Percentiles rank a stretch among this genome's conserved stretches.
Evolutionary conservation across 2,888 invertebrate genomes (phyloP).

Genomic region (Chorisops tibialis): DNA sequence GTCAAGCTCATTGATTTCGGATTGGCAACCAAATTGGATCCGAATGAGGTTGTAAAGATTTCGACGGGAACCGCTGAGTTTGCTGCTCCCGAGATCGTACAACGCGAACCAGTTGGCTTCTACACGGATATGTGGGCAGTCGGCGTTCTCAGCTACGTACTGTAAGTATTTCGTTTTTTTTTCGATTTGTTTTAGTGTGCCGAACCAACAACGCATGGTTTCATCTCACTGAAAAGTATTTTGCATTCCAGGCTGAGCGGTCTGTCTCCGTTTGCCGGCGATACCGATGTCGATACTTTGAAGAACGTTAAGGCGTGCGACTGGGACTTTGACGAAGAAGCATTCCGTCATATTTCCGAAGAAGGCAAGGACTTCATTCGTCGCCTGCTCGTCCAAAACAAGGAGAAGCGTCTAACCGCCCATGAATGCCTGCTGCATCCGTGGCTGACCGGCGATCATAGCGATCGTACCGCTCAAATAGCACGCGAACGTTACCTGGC

Average conservation of each 20-base stretch:
- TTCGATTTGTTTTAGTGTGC: background rate
- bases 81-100: constrained; percentile 98
- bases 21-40: constrained; percentile 95
- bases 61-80: constrained; percentile 99
- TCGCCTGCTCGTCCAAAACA: constrained; percentile 84
- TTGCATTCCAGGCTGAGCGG: constrained; percentile 74
- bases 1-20: constrained; percentile 99
- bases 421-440: constrained; percentile 94
- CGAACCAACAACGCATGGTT: no score
- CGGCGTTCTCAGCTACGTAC: constrained; percentile 95
- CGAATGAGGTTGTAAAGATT: constrained; percentile 97
- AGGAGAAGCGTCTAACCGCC: constrained; percentile 97
- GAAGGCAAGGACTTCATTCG: constrained; percentile 98
- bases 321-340: constrained; percentile 98
- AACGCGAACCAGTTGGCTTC: constrained; percentile 97
- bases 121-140: constrained; percentile 99
- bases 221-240: constrained; percentile 2
- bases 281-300: constrained; percentile 95
- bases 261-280: constrained; percentile 97
- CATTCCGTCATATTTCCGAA: constrained; percentile 90
- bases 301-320: constrained; percentile 98
- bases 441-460: constrained; percentile 90
- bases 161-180: constrained; percentile 65
- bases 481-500: constrained; percentile 80
- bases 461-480: constrained; percentile 71